These are phyloP conservation scores for Lampris megalopsis DNA, from an alignment of 2,113 vertebrate genomes.

Conservation along the genomic window DNA sequence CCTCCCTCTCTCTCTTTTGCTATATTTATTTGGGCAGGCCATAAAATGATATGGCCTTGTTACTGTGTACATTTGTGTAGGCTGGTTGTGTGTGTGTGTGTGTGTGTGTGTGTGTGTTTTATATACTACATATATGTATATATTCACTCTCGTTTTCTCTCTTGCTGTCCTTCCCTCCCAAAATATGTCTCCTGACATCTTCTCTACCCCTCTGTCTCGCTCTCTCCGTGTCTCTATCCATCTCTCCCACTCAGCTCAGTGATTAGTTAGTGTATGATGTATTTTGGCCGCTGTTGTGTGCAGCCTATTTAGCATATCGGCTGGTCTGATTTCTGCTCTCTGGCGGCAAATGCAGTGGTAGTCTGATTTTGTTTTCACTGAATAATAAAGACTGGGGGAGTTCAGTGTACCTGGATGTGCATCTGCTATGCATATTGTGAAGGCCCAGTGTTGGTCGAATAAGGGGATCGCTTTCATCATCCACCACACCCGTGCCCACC, in stretches of 20 bases:
- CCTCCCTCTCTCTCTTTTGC: slow-evolving; percentile 40
- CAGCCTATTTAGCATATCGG: slow-evolving; percentile 72
- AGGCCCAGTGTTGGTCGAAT: neutral
- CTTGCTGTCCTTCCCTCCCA: neutral
- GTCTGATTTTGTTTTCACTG: slow-evolving; percentile 50
- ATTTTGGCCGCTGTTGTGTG: slow-evolving; percentile 71
- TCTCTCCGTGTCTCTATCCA: slow-evolving; percentile 40
- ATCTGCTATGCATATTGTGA: neutral
- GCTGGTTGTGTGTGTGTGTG: slow-evolving; percentile 24
- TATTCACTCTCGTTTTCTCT: too few relatives aligned
- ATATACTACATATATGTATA: neutral
- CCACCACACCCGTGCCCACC: slow-evolving; percentile 11
- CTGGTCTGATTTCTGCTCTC: slow-evolving; percentile 67
- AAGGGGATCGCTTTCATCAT: slow-evolving; percentile 16
- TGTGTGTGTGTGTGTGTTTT: neutral
- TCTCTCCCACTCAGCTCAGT: slow-evolving; percentile 72
- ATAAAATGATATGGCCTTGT: slow-evolving; percentile 69
- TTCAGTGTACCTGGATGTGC: slow-evolving; percentile 40
- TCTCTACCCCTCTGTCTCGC: slow-evolving; percentile 42
- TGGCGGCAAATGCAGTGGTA: slow-evolving; percentile 52
- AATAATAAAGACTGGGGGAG: slow-evolving; percentile 42
- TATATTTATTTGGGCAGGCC: slow-evolving; percentile 70
- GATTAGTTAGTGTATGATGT: slow-evolving; percentile 76
- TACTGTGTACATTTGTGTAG: slow-evolving; percentile 58
- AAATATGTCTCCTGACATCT: slow-evolving; percentile 38